These are phyloP conservation scores for Nothocercus nigrocapillus DNA, from an alignment of 2,113 vertebrate species.

Conservation along the genomic window DNA sequence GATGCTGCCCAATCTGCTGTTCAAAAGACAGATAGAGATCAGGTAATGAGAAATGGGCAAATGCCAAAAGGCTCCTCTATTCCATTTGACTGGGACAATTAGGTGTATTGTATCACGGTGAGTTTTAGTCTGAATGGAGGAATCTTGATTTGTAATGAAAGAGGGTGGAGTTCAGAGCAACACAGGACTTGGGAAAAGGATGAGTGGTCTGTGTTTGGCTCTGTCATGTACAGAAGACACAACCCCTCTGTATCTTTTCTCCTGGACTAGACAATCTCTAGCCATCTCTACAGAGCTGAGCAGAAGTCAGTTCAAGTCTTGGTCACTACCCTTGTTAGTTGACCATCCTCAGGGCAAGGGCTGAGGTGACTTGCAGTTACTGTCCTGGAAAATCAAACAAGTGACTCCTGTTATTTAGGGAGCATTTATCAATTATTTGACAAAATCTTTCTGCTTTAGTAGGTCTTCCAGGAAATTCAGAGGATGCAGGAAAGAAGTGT, in stretches of 20 bases:
- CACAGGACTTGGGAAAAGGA: not conserved
- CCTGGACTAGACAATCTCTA: not conserved
- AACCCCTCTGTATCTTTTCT: accelerated
- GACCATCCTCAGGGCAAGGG: not conserved
- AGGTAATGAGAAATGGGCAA: not conserved
- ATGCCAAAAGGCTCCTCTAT: not conserved
- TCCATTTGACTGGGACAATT: not conserved
- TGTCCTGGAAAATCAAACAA: accelerated
- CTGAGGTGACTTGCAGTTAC: not conserved
- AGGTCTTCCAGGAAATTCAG: not conserved
- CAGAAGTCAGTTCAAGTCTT: not conserved
- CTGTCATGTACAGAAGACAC: accelerated
- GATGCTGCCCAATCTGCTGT: not conserved
- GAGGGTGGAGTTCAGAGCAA: not conserved
- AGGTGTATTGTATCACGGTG: not conserved
- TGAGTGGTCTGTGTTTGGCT: not conserved
- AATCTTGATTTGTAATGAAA: not conserved
- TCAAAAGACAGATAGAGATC: not conserved
- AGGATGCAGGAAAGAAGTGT: not conserved
- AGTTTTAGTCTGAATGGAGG: not conserved
- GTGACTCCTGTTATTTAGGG: not conserved
- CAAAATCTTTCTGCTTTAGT: not conserved
- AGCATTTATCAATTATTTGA: not conserved
- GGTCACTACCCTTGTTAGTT: not conserved
- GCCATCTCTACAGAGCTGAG: accelerated